Base-by-base conservation (phyloP, 1,140 invertebrate genomes). In the Campoletis sonorensis region DNA sequence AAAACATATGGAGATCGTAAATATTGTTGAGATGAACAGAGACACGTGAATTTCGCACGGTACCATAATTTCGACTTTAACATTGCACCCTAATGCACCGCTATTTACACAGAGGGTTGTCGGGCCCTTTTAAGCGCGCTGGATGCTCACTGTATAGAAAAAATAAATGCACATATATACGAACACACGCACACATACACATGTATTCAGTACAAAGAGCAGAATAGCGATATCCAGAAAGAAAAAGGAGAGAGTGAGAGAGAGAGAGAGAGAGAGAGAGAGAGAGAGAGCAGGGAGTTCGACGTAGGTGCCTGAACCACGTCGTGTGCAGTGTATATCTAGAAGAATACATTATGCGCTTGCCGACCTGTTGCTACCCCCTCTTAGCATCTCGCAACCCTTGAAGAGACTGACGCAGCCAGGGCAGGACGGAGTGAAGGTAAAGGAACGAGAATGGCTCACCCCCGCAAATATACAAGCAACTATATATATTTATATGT, bases 331-430 rank as follows among this genome's bases (percentile, higher is more conserved):
- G 37, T 79, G 84, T 87, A 84, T 84, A 86, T 82, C 84, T 89
- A 87, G 86, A 87, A 26, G 85, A 87, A 83, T 87, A 86, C 84
- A 87, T 89, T 89, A 89, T 77, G 75, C 87, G 84, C 88, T 85
- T 84, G 81, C 83, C 87, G 90, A 91, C 90, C 90, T 91, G 90
- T 91, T 91, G 90, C 89, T 88, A 89, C 85, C 87, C 88, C 88
- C 84, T 81, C 85, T 78, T 75, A 78, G 61, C 61, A 27, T 45
- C 78, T 82, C 73, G 80, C 82, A 83, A 78, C 79, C 82, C 75
- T 64, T 54, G 40, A 23, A 49, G 72, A 75, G 49, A 11, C 49
- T 75, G 71, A 49, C n/a, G 27, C 37, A 33, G 75, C 23, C 54
- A 18, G 16, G 75, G 27, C 13, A 15, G 16, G 40, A 51, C 18